These are phyloP conservation scores for Poeciliopsis prolifica DNA, from an alignment of 2,113 vertebrate species.

Conservation along the genomic window DNA sequence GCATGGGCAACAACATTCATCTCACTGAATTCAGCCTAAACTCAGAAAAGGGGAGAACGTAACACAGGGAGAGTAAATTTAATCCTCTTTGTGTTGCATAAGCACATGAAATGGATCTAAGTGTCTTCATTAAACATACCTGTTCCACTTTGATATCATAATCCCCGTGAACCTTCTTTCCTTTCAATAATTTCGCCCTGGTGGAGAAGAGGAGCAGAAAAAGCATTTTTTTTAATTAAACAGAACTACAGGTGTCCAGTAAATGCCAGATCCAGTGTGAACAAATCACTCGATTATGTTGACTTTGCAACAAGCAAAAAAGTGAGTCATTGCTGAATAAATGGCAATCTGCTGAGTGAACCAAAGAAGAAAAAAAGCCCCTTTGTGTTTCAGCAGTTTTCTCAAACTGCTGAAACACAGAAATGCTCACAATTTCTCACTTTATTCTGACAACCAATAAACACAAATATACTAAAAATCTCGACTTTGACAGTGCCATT, in stretches of 20 bases:
- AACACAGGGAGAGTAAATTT: neutral
- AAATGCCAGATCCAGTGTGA: neutral
- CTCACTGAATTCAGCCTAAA: slow-evolving; percentile 91
- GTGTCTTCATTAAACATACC: slow-evolving; percentile 73
- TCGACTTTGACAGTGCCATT: too few relatives aligned
- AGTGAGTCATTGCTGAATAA: slow-evolving; percentile 6
- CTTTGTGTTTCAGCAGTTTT: neutral
- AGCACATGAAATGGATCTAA: slow-evolving; percentile 4
- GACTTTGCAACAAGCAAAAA: neutral
- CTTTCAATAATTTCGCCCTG: slow-evolving; percentile 93
- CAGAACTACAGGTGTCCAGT: neutral
- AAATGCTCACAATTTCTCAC: slow-evolving; percentile 14
- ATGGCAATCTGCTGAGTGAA: neutral
- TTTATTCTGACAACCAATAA: neutral
- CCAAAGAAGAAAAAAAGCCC: neutral
- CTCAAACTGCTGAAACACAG: slow-evolving; percentile 6
- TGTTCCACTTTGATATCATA: slow-evolving; percentile 96
- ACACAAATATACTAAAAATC: slow-evolving; percentile 19
- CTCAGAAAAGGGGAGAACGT: slow-evolving; percentile 30
- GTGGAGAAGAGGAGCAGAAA: slow-evolving; percentile 40
- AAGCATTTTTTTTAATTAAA: neutral
- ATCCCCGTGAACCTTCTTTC: slow-evolving; percentile 92
- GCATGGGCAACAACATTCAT: slow-evolving; percentile 91
- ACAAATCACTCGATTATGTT: neutral
- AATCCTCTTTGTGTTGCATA: slow-evolving; percentile 1